phyloP scores from a whole-genome alignment of 2,113 vertebrate species.

The Acanthochromis polyacanthus region DNA sequence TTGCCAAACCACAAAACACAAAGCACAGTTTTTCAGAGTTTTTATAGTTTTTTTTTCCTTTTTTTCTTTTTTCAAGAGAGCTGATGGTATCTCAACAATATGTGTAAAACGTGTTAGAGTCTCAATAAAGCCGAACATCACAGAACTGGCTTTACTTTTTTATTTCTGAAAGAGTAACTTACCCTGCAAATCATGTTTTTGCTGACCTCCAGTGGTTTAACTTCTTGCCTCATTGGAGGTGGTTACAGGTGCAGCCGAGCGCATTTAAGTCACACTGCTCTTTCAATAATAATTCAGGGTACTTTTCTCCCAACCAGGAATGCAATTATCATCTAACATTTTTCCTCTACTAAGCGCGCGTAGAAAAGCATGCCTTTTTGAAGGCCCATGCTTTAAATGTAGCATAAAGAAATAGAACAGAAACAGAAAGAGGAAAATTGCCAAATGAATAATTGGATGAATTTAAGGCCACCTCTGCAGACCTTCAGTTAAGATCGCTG shows the following conservation, averaged over 20 bases:
- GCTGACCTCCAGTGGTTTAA: neutral
- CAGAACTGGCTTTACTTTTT: too few relatives aligned
- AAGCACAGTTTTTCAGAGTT: neutral
- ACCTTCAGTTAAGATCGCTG: neutral
- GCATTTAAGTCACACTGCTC: neutral
- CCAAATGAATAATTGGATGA: constrained; percentile 1
- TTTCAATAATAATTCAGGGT: neutral
- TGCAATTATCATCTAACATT: neutral
- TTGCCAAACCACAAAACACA: constrained; percentile 13
- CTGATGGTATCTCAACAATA: neutral
- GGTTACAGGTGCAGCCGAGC: neutral
- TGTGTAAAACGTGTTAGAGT: neutral
- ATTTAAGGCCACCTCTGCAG: neutral
- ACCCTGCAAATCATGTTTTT: neutral
- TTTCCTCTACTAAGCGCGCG: neutral
- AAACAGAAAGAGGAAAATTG: neutral
- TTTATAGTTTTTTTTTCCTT: neutral
- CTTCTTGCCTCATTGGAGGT: neutral
- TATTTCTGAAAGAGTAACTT: too few relatives aligned
- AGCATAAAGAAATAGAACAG: neutral
- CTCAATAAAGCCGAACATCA: neutral
- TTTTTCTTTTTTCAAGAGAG: neutral
- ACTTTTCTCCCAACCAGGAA: neutral
- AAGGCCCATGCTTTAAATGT: neutral
- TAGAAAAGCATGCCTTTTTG: neutral